Base-by-base conservation (phyloP, 2,797 vertebrate species). In the Manis javanica region DNA sequence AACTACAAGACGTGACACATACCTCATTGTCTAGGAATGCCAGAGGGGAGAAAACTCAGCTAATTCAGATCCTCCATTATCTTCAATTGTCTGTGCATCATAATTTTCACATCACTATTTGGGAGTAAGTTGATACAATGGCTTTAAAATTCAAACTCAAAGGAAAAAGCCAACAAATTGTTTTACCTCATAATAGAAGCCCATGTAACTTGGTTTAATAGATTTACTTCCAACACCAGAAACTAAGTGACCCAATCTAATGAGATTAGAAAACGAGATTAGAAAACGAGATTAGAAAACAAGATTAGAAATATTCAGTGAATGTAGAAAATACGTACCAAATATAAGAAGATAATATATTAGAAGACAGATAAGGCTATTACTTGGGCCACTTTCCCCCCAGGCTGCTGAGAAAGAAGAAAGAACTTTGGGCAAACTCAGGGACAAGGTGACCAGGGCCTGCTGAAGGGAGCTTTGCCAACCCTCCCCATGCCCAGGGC, bases 371-470 rank as follows among this genome's bases (percentile, higher is more conserved):
- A 26, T 24, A 26, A 3, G 49, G 16, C 7, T 66, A 23, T 46
- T 23, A 26, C 19, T 31, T n/a, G n/a, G 24, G 5, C 14, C 31
- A n/a, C 3, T 24, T 59, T 49, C 16, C 64, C n/a, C 6, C 55
- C 53, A 11, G 42, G n/a, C 15, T 61, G n/a, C 39, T 13, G 2
- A 59, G 42, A 78, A 66, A 19, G 19, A 13, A 21, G 31, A 24
- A 24, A 31, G n/a, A 37, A 68, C 39, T 69, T 31, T 61, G 34
- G 34, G 31, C 42, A 79, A 46, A 49, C 1, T 59, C 24, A 68
- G n/a, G 18, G 1, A 3, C 21, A 29, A 2, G 19, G 15, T 3
- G 4, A 21, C 29, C 21, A 12, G 9, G 15, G 34, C 1, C 16
- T 13, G 29, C 55, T 63, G 21, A 24, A 61, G 29, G 63, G 21